Conservation (phyloP, 2,888 invertebrate genomes). For the Tanaodytes sp. region DNA sequence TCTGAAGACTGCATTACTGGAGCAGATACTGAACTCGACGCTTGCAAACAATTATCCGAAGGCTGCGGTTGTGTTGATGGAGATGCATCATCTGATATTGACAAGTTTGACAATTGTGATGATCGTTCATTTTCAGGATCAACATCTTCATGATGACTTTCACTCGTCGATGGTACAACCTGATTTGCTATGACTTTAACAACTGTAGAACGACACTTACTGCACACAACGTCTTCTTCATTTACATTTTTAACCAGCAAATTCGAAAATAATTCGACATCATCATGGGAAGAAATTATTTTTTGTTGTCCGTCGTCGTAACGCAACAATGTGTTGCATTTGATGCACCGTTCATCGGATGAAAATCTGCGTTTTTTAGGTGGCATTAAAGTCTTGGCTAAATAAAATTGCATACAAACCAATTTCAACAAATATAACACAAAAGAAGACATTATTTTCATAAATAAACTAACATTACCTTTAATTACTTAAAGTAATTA, state of each 20-base stretch:
- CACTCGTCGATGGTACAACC: background rate
- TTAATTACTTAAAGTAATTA: too few species aligned
- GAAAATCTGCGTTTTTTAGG: background rate
- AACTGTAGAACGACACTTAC: conserved; percentile 6
- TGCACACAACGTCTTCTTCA: conserved; percentile 5
- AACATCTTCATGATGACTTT: background rate
- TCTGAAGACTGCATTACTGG: background rate
- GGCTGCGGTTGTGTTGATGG: conserved; percentile 7
- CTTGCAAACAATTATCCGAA: background rate
- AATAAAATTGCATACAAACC: too few species aligned
- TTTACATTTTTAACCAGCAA: background rate
- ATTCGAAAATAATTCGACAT: conserved; percentile 3
- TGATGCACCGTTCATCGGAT: background rate
- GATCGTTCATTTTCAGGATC: background rate
- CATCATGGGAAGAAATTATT: conserved; percentile 6
- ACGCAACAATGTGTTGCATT: conserved; percentile 10
- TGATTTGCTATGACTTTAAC: background rate
- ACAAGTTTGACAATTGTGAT: background rate
- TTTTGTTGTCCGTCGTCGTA: conserved; percentile 11
- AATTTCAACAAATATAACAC: too few species aligned
- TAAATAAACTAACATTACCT: too few species aligned
- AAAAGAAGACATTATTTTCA: too few species aligned
- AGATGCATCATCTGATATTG: background rate
- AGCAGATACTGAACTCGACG: background rate
- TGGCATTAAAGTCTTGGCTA: background rate